Evolutionary conservation across 2,888 invertebrate species (phyloP), one percentile per base, ranked within the genome.

Genomic region (Limulus polyphemus): DNA sequence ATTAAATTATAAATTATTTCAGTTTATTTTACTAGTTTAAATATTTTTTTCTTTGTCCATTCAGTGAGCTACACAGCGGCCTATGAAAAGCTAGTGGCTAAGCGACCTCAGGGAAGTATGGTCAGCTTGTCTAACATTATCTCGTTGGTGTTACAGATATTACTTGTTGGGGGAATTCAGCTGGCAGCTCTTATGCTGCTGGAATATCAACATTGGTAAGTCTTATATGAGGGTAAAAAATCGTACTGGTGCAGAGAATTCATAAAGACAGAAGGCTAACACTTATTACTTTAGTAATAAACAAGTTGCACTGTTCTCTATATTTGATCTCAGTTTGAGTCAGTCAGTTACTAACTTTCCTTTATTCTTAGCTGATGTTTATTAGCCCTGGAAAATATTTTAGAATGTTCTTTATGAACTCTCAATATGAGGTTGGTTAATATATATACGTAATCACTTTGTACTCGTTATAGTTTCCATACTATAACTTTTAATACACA

Each of bases 41-140:
- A 1, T 32, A 32, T 32, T 32, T 32, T 32, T 32, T 32, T 32
- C 32, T 32, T 7, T 32, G 32, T 32, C 32, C 32, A 52, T 58
- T 14, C 69, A 75, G 75, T 75, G 70, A 73, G 75, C 47, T 69
- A 74, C 51, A 75, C 76, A 14, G 71, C 65, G 49, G 71, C 76
- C 4, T 73, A 72, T 67, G 70, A 72, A 14, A 70, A 70, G 46
- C 68, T 77, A 46, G 71, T 71, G n/a, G 70, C 69, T 58, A 72
- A 73, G 65, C 84, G 87, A 0, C 93, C 93, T 0, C 76, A 88
- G 5, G 89, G 86, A 47, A 90, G 90, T 55, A 77, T 94, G 1
- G 80, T 92, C 56, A 87, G 89, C 10, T 73, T 86, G 0, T 82
- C 86, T 0, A 91, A 92, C 0, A 77, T 94, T 10, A 75, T 86